Evolutionary conservation across 2,797 vertebrate genomes (phyloP), one percentile per base, ranked within the genome.

Genomic region (Hafferia zeledoni): DNA sequence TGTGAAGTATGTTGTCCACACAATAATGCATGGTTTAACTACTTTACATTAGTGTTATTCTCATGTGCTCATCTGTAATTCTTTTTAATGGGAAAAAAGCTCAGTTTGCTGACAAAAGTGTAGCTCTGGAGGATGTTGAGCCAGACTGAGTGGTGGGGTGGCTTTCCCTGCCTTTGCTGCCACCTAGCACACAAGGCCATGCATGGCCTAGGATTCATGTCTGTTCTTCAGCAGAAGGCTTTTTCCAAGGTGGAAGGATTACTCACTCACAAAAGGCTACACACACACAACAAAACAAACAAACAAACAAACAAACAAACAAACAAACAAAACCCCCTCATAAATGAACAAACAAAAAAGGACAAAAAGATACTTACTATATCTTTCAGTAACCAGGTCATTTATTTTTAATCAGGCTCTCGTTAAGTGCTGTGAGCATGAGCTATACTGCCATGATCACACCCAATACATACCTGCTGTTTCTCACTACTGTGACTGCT

Each of bases 151-250:
- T 0, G 46, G 19, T 25, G 30, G 14, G 55, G 31, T 10, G 19
- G 27, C 70, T 82, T 74, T 43, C 17, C 64, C 68, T 83, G 68
- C 5, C 1, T 80, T n/a, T 74, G 69, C 72, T 72, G 65, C 53
- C 53, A 55, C 46, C 61, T 35, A 33, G 49, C 65, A 70, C 20
- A 10, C 7, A 0, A 0, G 55, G 39, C 27, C 1, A 0, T 9
- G 17, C 18, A 1, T 8, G 13, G 4, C 1, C 0, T 3, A 44
- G 52, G 19, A 30, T 30, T 28, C 46, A 22, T 2, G 1, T 17
- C 35, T 76, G 10, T 31, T 52, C 44, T 22, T 31, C 53, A 67
- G 24, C 7, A 2, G 18, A 2, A 12, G 30, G 17, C 16, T 74
- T 60, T 84, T 39, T 27, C 57, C 77, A 41, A 22, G 25, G 20